Conservation (phyloP, 2,113 vertebrate species). For the Stigmatopora nigra region DNA sequence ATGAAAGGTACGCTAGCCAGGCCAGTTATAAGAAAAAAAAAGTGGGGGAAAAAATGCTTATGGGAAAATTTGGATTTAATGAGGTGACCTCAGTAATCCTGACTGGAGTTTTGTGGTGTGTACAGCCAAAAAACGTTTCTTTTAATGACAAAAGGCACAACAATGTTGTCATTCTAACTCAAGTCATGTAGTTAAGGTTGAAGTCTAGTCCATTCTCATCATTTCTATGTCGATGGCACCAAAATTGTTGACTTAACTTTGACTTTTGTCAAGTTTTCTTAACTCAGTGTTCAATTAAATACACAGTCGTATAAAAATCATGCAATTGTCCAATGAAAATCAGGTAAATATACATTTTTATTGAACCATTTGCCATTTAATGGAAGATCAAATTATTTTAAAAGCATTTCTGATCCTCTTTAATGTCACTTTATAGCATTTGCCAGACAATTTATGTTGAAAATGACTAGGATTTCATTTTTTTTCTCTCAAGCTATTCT, state of each 20-base stretch:
- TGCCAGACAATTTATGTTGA: neutral
- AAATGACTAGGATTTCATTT: too few species aligned
- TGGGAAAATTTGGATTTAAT: neutral
- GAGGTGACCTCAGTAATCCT: neutral
- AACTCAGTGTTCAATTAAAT: neutral
- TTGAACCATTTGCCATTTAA: neutral
- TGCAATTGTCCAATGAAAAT: too few species aligned
- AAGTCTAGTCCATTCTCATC: neutral
- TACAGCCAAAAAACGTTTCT: neutral
- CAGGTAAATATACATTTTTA: neutral
- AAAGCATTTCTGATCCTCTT: neutral
- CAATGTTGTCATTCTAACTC: neutral
- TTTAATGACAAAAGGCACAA: neutral
- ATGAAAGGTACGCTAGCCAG: too few species aligned
- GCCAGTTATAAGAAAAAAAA: too few species aligned
- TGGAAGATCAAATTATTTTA: neutral
- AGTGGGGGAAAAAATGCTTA: too few species aligned
- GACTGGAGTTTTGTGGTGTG: neutral
- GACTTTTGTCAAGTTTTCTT: neutral
- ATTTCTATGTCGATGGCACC: neutral
- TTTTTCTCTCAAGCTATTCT: too few species aligned
- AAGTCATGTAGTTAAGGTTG: neutral
- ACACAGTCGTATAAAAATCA: too few species aligned
- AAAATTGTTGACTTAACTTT: neutral
- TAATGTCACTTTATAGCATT: neutral